phyloP scores from a whole-genome alignment of 2,888 invertebrate genomes.

The Eulithis prunata region DNA sequence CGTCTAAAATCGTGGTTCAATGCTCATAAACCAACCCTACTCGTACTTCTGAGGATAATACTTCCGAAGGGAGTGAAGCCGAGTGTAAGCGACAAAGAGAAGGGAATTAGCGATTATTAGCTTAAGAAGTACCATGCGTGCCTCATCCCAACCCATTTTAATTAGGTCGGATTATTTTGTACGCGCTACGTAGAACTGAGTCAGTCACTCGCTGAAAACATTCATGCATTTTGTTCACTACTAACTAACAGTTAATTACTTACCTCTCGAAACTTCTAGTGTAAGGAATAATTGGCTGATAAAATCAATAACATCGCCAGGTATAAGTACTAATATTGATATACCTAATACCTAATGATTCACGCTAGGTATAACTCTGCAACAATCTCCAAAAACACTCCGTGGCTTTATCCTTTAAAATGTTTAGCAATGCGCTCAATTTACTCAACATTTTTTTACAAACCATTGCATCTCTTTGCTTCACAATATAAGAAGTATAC shows the following conservation, averaged over 20 bases:
- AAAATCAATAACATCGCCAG: too few species aligned
- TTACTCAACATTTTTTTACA: too few species aligned
- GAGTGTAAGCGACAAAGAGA: conserved; percentile 19
- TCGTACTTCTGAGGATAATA: conserved; percentile 29
- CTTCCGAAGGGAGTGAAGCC: conserved; percentile 22
- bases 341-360: too few species aligned
- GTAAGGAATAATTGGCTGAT: too few species aligned
- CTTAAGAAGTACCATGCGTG: conserved; percentile 26
- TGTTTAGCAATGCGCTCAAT: too few species aligned
- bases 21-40: conserved; percentile 27
- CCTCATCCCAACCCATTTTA: conserved; percentile 29
- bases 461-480: too few species aligned
- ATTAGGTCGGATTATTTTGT: conserved; percentile 35
- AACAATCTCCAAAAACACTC: too few species aligned
- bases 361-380: too few species aligned
- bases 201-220: conserved; percentile 16
- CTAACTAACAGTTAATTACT: not conserved
- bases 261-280: not conserved
- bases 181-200: conserved; percentile 25
- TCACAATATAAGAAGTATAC: not conserved
- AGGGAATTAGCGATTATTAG: conserved; percentile 33
- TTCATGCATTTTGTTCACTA: conserved; percentile 1
- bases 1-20: conserved; percentile 24
- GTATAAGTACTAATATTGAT: too few species aligned
- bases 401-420: too few species aligned